These are phyloP conservation scores for Pogonomyrmex californicus DNA, from an alignment of 1,140 invertebrate species.

Conservation along the genomic window DNA sequence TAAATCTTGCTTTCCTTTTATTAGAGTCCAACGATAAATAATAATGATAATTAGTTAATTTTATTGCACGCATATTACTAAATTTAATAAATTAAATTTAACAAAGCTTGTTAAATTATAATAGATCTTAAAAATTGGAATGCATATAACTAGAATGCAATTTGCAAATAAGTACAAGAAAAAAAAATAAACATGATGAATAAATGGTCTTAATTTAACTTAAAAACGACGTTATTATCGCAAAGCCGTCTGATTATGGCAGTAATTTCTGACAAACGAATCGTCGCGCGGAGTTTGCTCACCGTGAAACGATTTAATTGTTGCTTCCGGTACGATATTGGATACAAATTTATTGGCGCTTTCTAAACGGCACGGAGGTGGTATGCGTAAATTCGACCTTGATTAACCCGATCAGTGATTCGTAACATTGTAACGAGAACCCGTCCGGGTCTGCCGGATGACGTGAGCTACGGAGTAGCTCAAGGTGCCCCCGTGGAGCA, in stretches of 20 bases:
- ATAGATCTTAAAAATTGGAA: no score
- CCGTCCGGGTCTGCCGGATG: not conserved
- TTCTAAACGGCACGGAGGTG: slow-evolving; percentile 56
- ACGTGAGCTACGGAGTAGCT: slow-evolving; percentile 37
- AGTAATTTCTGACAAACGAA: slow-evolving; percentile 10
- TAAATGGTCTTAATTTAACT: slow-evolving; percentile 14
- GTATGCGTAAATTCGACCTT: slow-evolving; percentile 64
- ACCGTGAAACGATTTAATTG: slow-evolving; percentile 46
- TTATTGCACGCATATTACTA: no score
- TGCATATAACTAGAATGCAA: no score
- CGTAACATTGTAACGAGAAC: slow-evolving; percentile 15
- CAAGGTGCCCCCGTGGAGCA: slow-evolving; percentile 8
- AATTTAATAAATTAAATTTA: no score
- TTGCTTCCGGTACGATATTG: slow-evolving; percentile 49
- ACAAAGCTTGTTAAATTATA: no score
- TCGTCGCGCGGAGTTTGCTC: not conserved
- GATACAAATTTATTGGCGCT: slow-evolving; percentile 68
- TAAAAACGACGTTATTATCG: slow-evolving; percentile 18
- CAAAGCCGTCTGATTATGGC: not conserved
- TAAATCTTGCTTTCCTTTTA: not conserved
- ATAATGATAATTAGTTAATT: no score
- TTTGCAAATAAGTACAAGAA: no score
- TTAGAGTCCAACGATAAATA: not conserved
- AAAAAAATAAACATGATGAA: no score
- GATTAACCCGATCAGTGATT: slow-evolving; percentile 64